A percentile compares a stretch with the other conserved stretches of the same genome.
These are phyloP conservation scores for Sus cebifrons DNA, from an alignment of 2,797 vertebrate genomes.

Conservation along the genomic window DNA sequence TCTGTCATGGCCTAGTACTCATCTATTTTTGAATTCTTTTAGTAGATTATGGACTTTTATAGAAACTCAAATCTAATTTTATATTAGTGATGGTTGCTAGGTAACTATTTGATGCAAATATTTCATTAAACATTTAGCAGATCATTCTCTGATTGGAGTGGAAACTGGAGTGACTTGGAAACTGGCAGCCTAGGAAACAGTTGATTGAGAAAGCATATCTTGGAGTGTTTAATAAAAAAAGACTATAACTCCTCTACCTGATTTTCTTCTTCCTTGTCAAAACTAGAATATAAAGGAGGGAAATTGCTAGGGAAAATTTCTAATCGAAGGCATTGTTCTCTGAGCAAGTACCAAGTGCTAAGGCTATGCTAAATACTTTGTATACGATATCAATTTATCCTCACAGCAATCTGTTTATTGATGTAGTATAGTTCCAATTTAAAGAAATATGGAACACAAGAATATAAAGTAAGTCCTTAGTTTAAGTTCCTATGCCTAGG, in stretches of 20 bases:
- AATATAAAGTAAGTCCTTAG: not conserved
- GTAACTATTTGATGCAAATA: slow-evolving; percentile 81
- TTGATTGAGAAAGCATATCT: slow-evolving; percentile 65
- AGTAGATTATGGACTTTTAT: slow-evolving; percentile 58
- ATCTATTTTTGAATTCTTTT: slow-evolving; percentile 59
- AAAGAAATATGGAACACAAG: not conserved
- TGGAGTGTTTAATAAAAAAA: slow-evolving; percentile 78
- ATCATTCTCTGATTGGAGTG: slow-evolving; percentile 74
- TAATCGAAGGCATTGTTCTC: not conserved
- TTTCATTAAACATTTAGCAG: slow-evolving; percentile 75
- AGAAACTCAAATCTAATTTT: slow-evolving; percentile 76
- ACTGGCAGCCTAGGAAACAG: slow-evolving; percentile 61
- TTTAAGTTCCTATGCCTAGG: not conserved
- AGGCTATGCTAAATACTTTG: not conserved
- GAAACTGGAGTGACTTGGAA: slow-evolving; percentile 70
- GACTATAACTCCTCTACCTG: slow-evolving; percentile 22
- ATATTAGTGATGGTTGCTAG: slow-evolving; percentile 74
- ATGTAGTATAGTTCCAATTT: not conserved
- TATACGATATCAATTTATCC: not conserved
- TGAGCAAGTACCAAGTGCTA: not conserved
- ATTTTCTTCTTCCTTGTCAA: slow-evolving; percentile 69
- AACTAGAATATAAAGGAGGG: slow-evolving; percentile 53
- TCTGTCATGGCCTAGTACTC: slow-evolving; percentile 36
- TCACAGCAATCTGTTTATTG: not conserved
- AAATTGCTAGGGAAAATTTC: slow-evolving; percentile 1